Conservation (phyloP, 2,797 vertebrate species). For the Amphiprion clarkii region DNA sequence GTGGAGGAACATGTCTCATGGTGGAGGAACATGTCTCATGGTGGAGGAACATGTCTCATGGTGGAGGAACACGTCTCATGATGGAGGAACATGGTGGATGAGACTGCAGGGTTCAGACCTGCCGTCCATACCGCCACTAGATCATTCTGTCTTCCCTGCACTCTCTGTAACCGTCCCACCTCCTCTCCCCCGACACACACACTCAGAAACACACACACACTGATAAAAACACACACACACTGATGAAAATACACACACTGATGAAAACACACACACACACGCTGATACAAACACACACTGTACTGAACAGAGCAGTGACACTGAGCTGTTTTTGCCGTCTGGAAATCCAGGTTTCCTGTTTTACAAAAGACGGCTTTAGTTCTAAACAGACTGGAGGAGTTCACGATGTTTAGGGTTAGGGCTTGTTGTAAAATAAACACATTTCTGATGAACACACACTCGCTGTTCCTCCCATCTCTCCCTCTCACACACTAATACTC, state of each 20-base stretch:
- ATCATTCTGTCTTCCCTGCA: conserved; percentile 44
- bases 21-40: too few species aligned
- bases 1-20: too few species aligned
- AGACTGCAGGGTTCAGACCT: conserved; percentile 31
- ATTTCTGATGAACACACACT: conserved; percentile 18
- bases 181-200: too few species aligned
- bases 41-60: too few species aligned
- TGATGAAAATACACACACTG: not conserved
- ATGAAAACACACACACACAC: not conserved
- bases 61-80: too few species aligned
- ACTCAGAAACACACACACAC: not conserved
- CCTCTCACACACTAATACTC: not conserved
- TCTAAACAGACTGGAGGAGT: conserved; percentile 7
- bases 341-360: conserved; percentile 9
- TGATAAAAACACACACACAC: not conserved
- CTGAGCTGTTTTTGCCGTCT: not conserved
- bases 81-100: conserved; percentile 51
- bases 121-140: conserved; percentile 38
- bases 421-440: conserved; percentile 22
- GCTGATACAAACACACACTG: not conserved
- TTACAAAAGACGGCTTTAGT: conserved; percentile 18
- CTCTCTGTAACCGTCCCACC: conserved; percentile 10
- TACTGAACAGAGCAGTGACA: conserved; percentile 13
- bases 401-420: not conserved
- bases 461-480: not conserved